These are phyloP conservation scores for Pachyseris speciosa DNA, from an alignment of 64 coral and sea anemone species.

Conservation along the genomic window DNA sequence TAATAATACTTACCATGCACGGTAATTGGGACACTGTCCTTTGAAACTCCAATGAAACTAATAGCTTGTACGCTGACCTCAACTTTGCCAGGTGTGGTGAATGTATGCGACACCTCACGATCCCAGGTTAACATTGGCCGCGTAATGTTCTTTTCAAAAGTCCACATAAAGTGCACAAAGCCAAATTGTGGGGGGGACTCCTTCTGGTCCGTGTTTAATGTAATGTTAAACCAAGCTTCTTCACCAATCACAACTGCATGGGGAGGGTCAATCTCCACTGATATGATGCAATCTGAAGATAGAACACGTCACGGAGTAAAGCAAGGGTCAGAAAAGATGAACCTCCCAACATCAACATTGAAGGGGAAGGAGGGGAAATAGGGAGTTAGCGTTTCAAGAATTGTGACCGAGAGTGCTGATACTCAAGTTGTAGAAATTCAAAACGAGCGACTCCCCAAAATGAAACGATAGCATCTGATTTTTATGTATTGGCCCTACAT, in stretches of 20 bases:
- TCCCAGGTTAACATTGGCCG: constrained; percentile 36
- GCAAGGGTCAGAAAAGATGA: no score
- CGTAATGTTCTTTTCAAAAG: neutral
- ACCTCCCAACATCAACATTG: no score
- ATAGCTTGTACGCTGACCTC: constrained; percentile 15
- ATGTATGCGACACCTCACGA: constrained; percentile 8
- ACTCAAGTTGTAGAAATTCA: no score
- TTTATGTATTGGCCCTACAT: no score
- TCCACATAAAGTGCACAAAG: constrained; percentile 66
- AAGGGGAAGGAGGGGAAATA: no score
- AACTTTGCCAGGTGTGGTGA: constrained; percentile 11
- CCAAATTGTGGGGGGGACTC: neutral
- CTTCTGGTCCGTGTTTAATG: neutral
- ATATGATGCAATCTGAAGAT: constrained; percentile 18
- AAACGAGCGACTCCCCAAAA: no score
- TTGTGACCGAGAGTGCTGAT: no score
- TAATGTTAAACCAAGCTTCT: constrained; percentile 39
- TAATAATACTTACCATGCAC: constrained; percentile 45
- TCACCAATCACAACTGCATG: constrained; percentile 43
- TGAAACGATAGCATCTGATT: no score
- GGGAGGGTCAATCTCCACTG: constrained; percentile 16
- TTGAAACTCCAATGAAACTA: neutral
- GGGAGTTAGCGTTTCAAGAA: no score
- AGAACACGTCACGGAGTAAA: neutral
- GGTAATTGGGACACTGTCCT: neutral